Conservation (phyloP, 2,113 vertebrate species). For the Aegotheles bennettii region DNA sequence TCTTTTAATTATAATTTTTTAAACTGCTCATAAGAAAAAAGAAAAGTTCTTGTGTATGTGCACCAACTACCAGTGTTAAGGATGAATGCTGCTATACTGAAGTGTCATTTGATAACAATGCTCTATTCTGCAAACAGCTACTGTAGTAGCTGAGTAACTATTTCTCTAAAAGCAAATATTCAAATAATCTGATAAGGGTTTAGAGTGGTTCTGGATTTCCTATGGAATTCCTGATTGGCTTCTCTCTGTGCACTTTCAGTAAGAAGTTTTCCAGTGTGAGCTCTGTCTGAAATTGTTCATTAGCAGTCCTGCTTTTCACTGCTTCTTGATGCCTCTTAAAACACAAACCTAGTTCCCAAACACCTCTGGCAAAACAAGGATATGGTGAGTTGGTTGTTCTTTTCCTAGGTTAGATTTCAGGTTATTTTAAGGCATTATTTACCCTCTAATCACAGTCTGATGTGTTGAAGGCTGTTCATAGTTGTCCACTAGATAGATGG, state of each 20-base stretch:
- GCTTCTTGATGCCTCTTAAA: neutral
- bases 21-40: neutral
- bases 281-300: neutral
- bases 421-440: neutral
- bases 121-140: neutral
- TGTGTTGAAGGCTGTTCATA: neutral
- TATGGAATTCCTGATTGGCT: neutral
- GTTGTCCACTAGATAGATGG: neutral
- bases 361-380: neutral
- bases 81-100: neutral
- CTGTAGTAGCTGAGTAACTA: neutral
- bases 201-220: neutral
- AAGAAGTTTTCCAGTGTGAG: neutral
- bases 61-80: neutral
- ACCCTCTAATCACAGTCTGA: neutral
- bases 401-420: neutral
- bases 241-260: neutral
- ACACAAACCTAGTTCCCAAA: neutral
- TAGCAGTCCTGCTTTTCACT: neutral
- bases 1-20: neutral
- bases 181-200: neutral
- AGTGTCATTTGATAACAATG: neutral
- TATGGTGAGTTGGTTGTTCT: neutral
- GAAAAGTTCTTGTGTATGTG: neutral
- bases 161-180: neutral